Evolutionary conservation across 2,888 invertebrate genomes (phyloP), one percentile per base, ranked within the genome.

Genomic region (Dicycla oo): DNA sequence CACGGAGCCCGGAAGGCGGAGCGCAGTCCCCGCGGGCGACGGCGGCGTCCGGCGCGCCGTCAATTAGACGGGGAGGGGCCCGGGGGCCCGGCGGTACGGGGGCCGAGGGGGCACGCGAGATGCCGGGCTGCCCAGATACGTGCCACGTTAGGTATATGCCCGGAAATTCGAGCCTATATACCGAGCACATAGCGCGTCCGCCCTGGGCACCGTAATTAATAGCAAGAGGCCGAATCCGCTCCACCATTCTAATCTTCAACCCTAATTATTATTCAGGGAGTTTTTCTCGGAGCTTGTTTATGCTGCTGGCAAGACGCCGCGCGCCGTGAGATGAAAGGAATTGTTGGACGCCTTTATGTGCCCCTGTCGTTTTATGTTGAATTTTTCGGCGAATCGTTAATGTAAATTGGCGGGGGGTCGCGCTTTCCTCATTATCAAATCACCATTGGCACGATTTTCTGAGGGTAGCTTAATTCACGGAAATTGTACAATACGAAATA

Each of bases 111-210:
- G 87, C 86, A 85, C 92, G 93, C 91, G 88, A 86, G 87, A 81
- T 81, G 84, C 86, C 85, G 84, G 81, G 83, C 80, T 85, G 84
- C 85, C 87, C 88, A 80, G 80, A 80, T 80, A 80, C 88, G 90
- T 88, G 88, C 87, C 85, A 86, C 89, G 90, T 89, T 91, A 92
- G 92, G 90, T 92, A 92, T 91, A 91, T 88, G 92, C 89, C 92
- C 92, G 94, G 94, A 94, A 92, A 94, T 92, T 92, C 93, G 92
- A 94, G 92, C 93, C 93, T 93, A 91, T 91, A 87, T 86, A 83
- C 92, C 88, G 87, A 85, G 84, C 82, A 88, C 86, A 90, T 88
- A 90, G 86, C 81, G 77, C 75, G 82, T 78, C 80, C 82, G 81
- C 77, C 80, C 81, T 84, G 75, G 78, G 93, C 91, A 86, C 88